A percentile compares a stretch with the other conserved stretches of the same genome.
Conservation (phyloP, 2,888 invertebrate genomes). For the Geotrupes spiniger region DNA sequence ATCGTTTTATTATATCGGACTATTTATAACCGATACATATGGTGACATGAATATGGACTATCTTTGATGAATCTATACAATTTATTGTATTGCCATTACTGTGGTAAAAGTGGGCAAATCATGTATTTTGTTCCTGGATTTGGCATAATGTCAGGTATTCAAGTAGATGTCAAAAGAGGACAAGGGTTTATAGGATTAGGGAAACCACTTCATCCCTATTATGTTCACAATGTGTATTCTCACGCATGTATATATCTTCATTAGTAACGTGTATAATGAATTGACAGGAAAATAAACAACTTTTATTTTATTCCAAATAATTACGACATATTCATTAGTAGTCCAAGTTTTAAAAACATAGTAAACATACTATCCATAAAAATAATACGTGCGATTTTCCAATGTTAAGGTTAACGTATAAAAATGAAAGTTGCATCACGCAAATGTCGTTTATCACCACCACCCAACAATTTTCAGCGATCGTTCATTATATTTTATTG, state of each 20-base stretch:
- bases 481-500: too few relatives aligned
- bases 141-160: conserved; percentile 20
- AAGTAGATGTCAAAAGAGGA: conserved; percentile 33
- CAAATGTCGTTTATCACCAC: too few relatives aligned
- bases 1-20: too few relatives aligned
- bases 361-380: too few relatives aligned
- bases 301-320: too few relatives aligned
- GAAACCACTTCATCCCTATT: conserved; percentile 34
- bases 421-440: too few relatives aligned
- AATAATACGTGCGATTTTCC: too few relatives aligned
- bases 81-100: conserved; percentile 15
- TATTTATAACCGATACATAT: not conserved
- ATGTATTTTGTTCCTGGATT: conserved; percentile 27
- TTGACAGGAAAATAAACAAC: too few relatives aligned
- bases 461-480: too few relatives aligned
- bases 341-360: too few relatives aligned
- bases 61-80: conserved; percentile 1
- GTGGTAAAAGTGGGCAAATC: conserved; percentile 28
- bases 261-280: conserved; percentile 8
- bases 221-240: conserved; percentile 23
- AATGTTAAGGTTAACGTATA: too few relatives aligned
- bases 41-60: not conserved
- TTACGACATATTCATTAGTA: too few relatives aligned
- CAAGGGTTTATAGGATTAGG: conserved; percentile 39
- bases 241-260: conserved; percentile 26